A percentile compares a stretch with the other conserved stretches of the same genome.
Conservation (phyloP, 1,140 invertebrate genomes). For the Megalopta genalis region DNA sequence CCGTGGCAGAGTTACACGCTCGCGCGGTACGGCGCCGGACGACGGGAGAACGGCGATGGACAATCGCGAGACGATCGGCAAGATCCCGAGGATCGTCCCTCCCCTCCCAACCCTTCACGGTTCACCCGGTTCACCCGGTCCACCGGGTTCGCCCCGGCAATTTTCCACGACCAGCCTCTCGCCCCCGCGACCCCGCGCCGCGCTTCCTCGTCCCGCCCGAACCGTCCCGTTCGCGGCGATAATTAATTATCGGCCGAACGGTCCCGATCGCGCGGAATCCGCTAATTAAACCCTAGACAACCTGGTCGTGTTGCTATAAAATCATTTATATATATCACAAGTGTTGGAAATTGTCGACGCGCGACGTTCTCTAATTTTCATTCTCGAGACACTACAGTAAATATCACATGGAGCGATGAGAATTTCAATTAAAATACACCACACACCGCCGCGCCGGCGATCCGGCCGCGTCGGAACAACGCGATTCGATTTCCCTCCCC, state of each 20-base stretch:
- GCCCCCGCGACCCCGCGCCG: background rate
- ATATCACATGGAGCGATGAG: constrained; percentile 66
- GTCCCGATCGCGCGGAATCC: constrained; percentile 39
- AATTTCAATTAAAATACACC: constrained; percentile 56
- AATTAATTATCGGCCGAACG: too few species aligned
- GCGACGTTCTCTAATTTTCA: constrained; percentile 36
- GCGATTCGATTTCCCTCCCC: too few species aligned
- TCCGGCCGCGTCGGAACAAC: background rate
- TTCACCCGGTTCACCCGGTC: too few species aligned
- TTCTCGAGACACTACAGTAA: constrained; percentile 57
- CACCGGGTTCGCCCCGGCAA: too few species aligned
- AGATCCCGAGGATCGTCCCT: too few species aligned
- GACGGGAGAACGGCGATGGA: background rate
- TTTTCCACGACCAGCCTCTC: background rate
- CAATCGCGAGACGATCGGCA: too few species aligned
- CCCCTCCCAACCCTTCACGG: too few species aligned
- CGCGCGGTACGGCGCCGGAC: background rate
- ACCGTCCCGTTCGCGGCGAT: too few species aligned
- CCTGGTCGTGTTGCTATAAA: constrained; percentile 47
- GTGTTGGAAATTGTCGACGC: constrained; percentile 42
- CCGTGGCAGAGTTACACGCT: background rate
- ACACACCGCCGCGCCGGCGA: constrained; percentile 16
- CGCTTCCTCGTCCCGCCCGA: too few species aligned
- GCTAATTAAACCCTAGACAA: constrained; percentile 55
- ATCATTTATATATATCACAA: constrained; percentile 58